Percentiles rank a stretch among this genome's conserved stretches.
These are phyloP conservation scores for Oncorhynchus keta DNA, from an alignment of 2,113 vertebrate genomes.

Conservation along the genomic window DNA sequence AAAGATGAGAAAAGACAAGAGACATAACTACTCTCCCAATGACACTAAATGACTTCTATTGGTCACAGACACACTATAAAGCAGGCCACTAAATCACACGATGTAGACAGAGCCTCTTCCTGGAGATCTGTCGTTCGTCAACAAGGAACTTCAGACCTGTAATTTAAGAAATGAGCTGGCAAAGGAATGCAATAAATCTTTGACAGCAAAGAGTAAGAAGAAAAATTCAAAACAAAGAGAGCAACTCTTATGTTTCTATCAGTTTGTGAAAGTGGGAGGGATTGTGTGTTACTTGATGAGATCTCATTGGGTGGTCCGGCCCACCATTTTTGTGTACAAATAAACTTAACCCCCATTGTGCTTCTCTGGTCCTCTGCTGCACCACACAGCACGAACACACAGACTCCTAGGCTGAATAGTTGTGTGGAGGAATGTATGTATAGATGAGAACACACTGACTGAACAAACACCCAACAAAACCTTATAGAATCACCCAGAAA, in stretches of 20 bases:
- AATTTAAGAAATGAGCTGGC: slow-evolving; percentile 73
- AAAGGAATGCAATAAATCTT: slow-evolving; percentile 77
- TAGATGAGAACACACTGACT: not conserved
- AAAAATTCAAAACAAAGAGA: slow-evolving; percentile 1
- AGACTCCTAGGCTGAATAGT: slow-evolving; percentile 11
- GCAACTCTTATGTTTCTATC: slow-evolving; percentile 8
- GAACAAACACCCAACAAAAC: slow-evolving; percentile 1
- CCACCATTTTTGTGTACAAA: slow-evolving; percentile 79
- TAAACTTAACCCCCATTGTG: slow-evolving; percentile 78
- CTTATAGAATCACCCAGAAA: not conserved
- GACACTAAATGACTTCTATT: too few species aligned
- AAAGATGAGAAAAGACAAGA: too few species aligned
- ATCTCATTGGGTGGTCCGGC: slow-evolving; percentile 78
- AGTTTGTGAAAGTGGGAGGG: slow-evolving; percentile 38
- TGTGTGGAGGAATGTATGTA: slow-evolving; percentile 7
- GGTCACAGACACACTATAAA: slow-evolving; percentile 29
- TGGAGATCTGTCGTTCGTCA: slow-evolving; percentile 61
- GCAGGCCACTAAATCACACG: slow-evolving; percentile 37
- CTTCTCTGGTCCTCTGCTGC: slow-evolving; percentile 62
- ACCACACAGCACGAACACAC: slow-evolving; percentile 39
- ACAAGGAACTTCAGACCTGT: slow-evolving; percentile 74
- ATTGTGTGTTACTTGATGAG: slow-evolving; percentile 68
- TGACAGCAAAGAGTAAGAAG: slow-evolving; percentile 56
- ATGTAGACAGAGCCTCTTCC: slow-evolving; percentile 47
- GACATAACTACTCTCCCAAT: too few species aligned